Evolutionary conservation across 1,140 invertebrate genomes (phyloP).

Genomic region (Tyrophagus putrescentiae): DNA sequence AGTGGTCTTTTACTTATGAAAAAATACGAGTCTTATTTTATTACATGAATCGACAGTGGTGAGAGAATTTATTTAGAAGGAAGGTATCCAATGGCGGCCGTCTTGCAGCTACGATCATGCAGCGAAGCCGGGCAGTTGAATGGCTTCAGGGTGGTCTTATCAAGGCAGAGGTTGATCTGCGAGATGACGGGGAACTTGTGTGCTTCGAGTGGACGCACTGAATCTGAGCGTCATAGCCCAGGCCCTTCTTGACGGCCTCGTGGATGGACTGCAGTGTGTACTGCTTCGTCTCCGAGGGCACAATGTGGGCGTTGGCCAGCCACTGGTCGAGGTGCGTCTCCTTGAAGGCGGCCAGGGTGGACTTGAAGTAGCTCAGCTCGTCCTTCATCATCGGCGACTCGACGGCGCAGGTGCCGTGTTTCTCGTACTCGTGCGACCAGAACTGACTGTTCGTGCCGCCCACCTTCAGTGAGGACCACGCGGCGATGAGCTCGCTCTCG

Average conservation of each 20-base stretch:
- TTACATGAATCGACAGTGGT: too few species aligned
- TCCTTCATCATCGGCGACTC: slow-evolving; percentile 18
- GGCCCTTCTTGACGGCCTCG: slow-evolving; percentile 13
- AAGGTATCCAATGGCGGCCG: background rate
- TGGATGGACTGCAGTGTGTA: slow-evolving; percentile 10
- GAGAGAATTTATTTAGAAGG: too few species aligned
- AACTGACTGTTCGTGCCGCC: slow-evolving; percentile 19
- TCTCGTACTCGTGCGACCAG: slow-evolving; percentile 25
- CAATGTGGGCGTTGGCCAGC: slow-evolving; percentile 12
- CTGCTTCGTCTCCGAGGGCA: slow-evolving; percentile 6
- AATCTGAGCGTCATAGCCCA: slow-evolving; percentile 11
- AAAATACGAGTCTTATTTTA: too few species aligned
- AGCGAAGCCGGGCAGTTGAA: slow-evolving; percentile 18
- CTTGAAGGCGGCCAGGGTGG: slow-evolving; percentile 18
- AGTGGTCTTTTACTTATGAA: too few species aligned
- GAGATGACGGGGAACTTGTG: slow-evolving; percentile 16
- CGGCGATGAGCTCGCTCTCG: slow-evolving; percentile 10
- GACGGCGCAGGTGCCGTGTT: slow-evolving; percentile 25
- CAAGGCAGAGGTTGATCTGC: slow-evolving; percentile 21
- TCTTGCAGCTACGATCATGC: background rate
- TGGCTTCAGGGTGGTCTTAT: slow-evolving; percentile 13
- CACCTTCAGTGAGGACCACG: slow-evolving; percentile 19
- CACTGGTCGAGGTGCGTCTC: slow-evolving; percentile 17
- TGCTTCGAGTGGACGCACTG: slow-evolving; percentile 17
- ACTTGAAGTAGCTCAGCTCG: slow-evolving; percentile 24